Base-by-base conservation (phyloP, 2,888 invertebrate species). In the Nomada fabriciana region DNA sequence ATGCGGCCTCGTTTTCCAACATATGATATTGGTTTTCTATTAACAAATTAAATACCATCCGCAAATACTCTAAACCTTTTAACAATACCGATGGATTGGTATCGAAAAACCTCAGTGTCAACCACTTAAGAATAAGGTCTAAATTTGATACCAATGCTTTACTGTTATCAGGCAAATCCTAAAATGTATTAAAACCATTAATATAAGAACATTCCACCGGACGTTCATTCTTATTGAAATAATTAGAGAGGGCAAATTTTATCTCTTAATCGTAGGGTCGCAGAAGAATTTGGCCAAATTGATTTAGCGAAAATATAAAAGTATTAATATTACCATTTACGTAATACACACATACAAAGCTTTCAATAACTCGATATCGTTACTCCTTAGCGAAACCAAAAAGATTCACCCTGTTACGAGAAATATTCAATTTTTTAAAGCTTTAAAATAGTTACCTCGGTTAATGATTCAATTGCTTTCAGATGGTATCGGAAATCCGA, bases 31-130 rank as follows among this genome's bases (percentile, higher is more conserved):
- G 96, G 82, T 96, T 96, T 57, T 97, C 96, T 64, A 97, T 97
- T 47, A 99, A 95, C 92, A 96, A 95, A 83, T 96, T 96, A 94
- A 99, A 98, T 77, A 98, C 97, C 23, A 96, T 94, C 83, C 97
- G 96, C 15, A 99, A 94, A 94, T 98, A 99, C 93, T 99, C 99
- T 89, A 99, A 94, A n/a, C 98, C 98, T 94, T 98, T 98, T 89
- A 99, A 95, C 80, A 99, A 95, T 53, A 99, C 99, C 20, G 98
- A 98, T 13, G 99, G 99, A 95, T 99, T 99, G 36, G 99, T 99
- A 94, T 99, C 99, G 92, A 99, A 99, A 95, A 99, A 99, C 80
- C 99, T 95, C 64, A 99, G 94, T 0, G 99, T 99, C 89, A 99
- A 94, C 99, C 99, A 99, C 93, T 99, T 99, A 63, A 99, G 95